These are phyloP conservation scores for Dolichallabes microphthalmus DNA, from an alignment of 2,113 vertebrate species.

Conservation along the genomic window DNA sequence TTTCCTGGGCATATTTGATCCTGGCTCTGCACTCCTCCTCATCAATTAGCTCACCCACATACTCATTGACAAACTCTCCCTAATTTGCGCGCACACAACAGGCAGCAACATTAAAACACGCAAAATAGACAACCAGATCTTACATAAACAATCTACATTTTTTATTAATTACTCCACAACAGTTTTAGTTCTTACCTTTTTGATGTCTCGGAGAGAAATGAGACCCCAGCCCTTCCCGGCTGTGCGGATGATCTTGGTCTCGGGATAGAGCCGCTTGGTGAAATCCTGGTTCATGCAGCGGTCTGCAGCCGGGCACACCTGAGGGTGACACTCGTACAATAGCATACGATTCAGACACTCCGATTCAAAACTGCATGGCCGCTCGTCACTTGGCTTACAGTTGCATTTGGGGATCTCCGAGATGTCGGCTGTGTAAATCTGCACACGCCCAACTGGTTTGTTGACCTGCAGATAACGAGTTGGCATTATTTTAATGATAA, in stretches of 20 bases:
- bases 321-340: slow-evolving; percentile 96
- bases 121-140: slow-evolving; percentile 27
- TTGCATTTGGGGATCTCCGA: slow-evolving; percentile 98
- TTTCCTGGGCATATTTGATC: slow-evolving; percentile 91
- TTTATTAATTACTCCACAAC: background rate
- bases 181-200: slow-evolving; percentile 79
- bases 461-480: slow-evolving; percentile 77
- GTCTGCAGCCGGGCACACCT: slow-evolving; percentile 87
- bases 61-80: slow-evolving; percentile 98
- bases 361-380: slow-evolving; percentile 90
- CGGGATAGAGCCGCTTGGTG: slow-evolving; percentile 92
- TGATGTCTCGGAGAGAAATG: slow-evolving; percentile 86
- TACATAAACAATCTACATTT: background rate
- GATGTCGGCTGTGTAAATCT: slow-evolving; percentile 92
- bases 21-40: slow-evolving; percentile 94
- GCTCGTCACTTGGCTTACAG: slow-evolving; percentile 89
- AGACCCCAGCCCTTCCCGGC: slow-evolving; percentile 96
- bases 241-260: slow-evolving; percentile 92
- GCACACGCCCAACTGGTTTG: slow-evolving; percentile 88
- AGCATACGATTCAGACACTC: slow-evolving; percentile 97
- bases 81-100: slow-evolving; percentile 58
- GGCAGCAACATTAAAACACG: background rate
- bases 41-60: slow-evolving; percentile 93
- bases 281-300: slow-evolving; percentile 96
- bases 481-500: background rate